Evolutionary conservation across 2,797 vertebrate genomes (phyloP), one percentile per base, ranked within the genome.

Genomic region (Ibycter americanus): DNA sequence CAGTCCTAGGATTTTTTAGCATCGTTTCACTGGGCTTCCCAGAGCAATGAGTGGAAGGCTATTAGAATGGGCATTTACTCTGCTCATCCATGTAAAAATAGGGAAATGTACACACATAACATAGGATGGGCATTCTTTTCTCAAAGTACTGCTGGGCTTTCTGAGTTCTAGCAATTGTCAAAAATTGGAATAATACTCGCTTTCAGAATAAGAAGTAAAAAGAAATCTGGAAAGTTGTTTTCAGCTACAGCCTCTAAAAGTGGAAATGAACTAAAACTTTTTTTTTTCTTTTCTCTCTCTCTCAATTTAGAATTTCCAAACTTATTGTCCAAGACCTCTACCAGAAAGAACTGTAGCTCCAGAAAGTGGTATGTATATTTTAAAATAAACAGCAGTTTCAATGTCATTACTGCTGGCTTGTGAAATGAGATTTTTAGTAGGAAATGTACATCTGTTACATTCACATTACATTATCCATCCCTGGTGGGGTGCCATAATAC

Each of bases 241-340:
- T 54, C 46, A 74, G 20, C 7, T 62, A 18, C 21, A 62, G 20
- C 5, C 44, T 72, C n/a, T 93, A 59, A 70, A 83, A 83, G 31
- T 29, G n/a, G 32, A 88, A 92, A 15, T 74, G 38, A 55, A 81
- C 44, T 77, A 59, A 84, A 71, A 11, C 12, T 1, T 26, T 14
- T 16, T 72, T 19, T 52, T 27, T 9, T 62, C 4, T 6, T 8
- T 1, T 8, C 4, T 65, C 15, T 6, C 4, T 65, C 26, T 23
- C 62, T 52, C 49, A 4, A 10, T 74, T 71, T 94, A 99, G 99
- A 98, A 93, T 71, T 99, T 99, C 96, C 98, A 98, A 66, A 98
- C 96, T 32, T 97, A 97, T 54, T 89, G 79, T 76, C 96, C 97
- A 29, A 97, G 67, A 88, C 97, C 97, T 65, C 89, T 98, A 34